Evolutionary conservation across 2,888 invertebrate genomes (phyloP), one percentile per base, ranked within the genome.

Genomic region (Diaphora mendica): DNA sequence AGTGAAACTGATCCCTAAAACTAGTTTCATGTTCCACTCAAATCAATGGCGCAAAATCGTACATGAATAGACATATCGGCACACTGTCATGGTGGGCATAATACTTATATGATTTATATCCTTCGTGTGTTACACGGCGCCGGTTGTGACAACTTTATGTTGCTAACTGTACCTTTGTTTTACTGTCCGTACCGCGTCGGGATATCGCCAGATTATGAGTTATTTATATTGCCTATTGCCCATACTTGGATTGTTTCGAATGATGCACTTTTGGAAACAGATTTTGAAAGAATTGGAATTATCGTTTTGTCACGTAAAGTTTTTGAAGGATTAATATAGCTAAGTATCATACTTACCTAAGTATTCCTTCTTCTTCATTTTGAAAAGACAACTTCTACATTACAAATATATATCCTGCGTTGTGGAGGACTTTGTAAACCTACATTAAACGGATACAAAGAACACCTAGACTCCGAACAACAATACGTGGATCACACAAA

Each of bases 61-160:
- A 71, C 26, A 26, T 17, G 59, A 76, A 78, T 72, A 79, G 65
- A 65, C 62, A 74, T 71, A 73, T 80, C 30, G n/a, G n/a, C 68
- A 64, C 30, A 65, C 65, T 73, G 44, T 75, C 82, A 77, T 76
- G 78, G 59, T 64, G 67, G 71, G 72, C 62, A 75, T 73, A 79
- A 83, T 84, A 75, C 64, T 39, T 48, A 59, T 72, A 87, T 93
- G 92, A 94, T 92, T 93, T 93, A 93, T 88, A 33, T 72, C 70
- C 65, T 89, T 87, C 93, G 92, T 93, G 94, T 88, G 76, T 72
- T 71, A 79, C 70, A 85, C 87, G 88, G 91, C 92, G 90, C 91
- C 91, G 81, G 82, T 85, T 86, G 91, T 87, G 93, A 92, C 93
- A 92, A 90, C 88, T 91, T 93, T 92, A 92, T 89, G 92, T 86